Evolutionary conservation across 2,113 vertebrate species (phyloP).

Genomic region (Rhegmatorhina hoffmannsi): DNA sequence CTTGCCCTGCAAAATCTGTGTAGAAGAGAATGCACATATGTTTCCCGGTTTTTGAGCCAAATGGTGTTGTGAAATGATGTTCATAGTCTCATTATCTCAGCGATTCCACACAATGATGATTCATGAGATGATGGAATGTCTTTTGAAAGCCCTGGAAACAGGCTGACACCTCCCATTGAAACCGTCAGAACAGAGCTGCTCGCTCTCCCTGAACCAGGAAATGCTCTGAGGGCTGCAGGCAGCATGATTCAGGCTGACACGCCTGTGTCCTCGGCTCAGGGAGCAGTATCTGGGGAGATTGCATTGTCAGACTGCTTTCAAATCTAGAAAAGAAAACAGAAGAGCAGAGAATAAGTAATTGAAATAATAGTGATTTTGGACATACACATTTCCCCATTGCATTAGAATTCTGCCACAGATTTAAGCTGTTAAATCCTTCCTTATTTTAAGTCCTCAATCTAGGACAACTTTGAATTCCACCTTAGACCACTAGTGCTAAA

Average conservation of each 20-base stretch:
- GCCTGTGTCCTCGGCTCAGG: background rate
- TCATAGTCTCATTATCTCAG: slow-evolving; percentile 1
- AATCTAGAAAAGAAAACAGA: background rate
- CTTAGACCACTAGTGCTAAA: background rate
- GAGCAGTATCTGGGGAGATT: background rate
- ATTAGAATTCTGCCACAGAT: background rate
- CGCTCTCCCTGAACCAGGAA: background rate
- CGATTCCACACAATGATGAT: background rate
- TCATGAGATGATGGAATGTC: slow-evolving; percentile 9
- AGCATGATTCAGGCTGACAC: background rate
- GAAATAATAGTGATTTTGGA: background rate
- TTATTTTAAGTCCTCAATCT: background rate
- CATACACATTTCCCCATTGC: accelerated
- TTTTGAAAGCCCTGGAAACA: slow-evolving; percentile 17
- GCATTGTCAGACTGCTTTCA: background rate
- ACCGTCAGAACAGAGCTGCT: background rate
- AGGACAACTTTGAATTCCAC: background rate
- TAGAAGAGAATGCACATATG: background rate
- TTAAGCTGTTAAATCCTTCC: background rate
- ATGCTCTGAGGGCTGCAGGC: background rate
- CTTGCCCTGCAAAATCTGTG: background rate
- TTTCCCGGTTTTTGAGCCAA: slow-evolving; percentile 4
- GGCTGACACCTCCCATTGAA: background rate
- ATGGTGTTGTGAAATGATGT: background rate
- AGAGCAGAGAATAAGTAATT: background rate